A percentile compares a stretch with the other conserved stretches of the same genome.
Evolutionary conservation across 2,113 vertebrate genomes (phyloP).

Genomic region (Odocoileus hemionus): DNA sequence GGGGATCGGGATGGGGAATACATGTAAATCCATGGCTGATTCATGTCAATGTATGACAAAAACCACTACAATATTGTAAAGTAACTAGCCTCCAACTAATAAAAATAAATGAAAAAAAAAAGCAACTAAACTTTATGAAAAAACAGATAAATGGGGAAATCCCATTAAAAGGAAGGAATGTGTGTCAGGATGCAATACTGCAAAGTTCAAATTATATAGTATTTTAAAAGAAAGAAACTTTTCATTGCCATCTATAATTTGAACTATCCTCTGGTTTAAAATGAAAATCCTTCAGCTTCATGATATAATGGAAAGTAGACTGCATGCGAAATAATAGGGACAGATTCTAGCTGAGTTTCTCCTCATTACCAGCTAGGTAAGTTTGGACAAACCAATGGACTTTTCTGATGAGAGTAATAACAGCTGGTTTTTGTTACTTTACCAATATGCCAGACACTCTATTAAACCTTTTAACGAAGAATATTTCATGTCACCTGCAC

Average conservation of each 20-base stretch:
- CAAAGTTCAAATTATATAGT: not conserved
- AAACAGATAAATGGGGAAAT: not conserved
- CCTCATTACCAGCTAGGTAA: not conserved
- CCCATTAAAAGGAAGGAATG: not conserved
- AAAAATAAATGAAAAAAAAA: not conserved
- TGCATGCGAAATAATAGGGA: not conserved
- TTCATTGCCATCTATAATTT: not conserved
- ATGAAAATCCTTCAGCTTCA: not conserved
- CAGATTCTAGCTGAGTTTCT: not conserved
- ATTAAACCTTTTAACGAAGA: not conserved
- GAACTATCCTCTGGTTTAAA: not conserved
- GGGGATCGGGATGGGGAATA: no score
- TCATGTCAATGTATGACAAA: no score
- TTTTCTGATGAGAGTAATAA: not conserved
- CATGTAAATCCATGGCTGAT: no score
- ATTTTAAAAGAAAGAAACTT: constrained; percentile 9
- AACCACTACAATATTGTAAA: no score
- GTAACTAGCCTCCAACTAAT: no score
- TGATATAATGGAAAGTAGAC: not conserved
- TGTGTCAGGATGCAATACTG: not conserved
- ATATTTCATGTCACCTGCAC: not conserved
- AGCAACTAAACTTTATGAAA: not conserved
- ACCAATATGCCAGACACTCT: not conserved
- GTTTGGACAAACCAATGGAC: not conserved
- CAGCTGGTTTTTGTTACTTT: not conserved